These are phyloP conservation scores for Oncorhynchus kisutch DNA, from an alignment of 2,113 vertebrate genomes.

Conservation along the genomic window DNA sequence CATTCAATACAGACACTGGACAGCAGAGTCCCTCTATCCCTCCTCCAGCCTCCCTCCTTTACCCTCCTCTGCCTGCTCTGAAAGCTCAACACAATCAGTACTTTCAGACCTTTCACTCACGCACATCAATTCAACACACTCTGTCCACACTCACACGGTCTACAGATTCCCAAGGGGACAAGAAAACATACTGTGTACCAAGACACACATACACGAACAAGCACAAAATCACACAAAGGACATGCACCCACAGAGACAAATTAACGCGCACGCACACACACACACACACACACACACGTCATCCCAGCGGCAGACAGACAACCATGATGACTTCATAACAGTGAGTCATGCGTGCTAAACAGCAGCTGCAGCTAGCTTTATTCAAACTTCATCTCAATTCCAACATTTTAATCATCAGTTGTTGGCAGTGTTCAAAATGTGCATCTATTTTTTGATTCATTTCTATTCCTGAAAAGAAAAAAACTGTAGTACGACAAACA, in stretches of 20 bases:
- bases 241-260: constrained; percentile 22
- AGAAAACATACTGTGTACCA: not conserved
- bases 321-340: constrained; percentile 47
- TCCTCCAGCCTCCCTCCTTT: not conserved
- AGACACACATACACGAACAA: not conserved
- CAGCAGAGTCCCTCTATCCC: too few relatives aligned
- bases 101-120: not conserved
- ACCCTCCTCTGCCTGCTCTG: not conserved
- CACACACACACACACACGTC: not conserved
- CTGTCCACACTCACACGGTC: not conserved
- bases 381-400: constrained; percentile 33
- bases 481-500: too few relatives aligned
- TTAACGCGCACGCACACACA: not conserved
- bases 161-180: not conserved
- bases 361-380: constrained; percentile 22
- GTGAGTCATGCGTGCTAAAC: constrained; percentile 41
- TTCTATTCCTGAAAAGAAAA: constrained; percentile 6
- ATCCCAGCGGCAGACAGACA: not conserved
- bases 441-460: not conserved
- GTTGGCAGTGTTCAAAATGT: not conserved
- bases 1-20: not conserved
- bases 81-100: not conserved
- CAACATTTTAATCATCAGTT: not conserved
- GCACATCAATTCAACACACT: not conserved
- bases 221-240: not conserved